Conservation (phyloP, 2,888 invertebrate species). For the Rapana venosa region DNA sequence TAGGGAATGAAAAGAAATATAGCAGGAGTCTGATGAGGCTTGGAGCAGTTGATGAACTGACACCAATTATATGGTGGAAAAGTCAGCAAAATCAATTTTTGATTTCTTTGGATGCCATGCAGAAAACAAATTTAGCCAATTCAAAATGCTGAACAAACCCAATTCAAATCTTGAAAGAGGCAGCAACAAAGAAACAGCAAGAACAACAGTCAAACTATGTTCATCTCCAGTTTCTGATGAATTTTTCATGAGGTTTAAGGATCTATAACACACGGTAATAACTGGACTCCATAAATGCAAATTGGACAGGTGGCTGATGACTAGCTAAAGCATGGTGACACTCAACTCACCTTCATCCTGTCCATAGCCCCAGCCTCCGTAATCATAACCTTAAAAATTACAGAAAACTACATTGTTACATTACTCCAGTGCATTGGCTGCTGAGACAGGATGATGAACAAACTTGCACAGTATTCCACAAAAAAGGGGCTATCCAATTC, state of each 20-base stretch:
- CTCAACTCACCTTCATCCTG: slow-evolving; percentile 64
- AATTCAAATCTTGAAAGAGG: neutral
- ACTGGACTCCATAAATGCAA: neutral
- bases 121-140: slow-evolving; percentile 7
- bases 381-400: slow-evolving; percentile 67
- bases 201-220: neutral
- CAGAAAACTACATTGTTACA: slow-evolving; percentile 46
- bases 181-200: neutral
- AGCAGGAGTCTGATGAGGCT: too few species aligned
- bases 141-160: slow-evolving; percentile 29
- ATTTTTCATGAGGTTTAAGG: neutral
- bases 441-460: slow-evolving; percentile 4
- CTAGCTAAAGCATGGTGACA: slow-evolving; percentile 40
- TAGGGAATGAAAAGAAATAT: too few species aligned
- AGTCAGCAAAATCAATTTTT: too few species aligned
- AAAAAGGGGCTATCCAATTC: neutral
- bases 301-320: slow-evolving; percentile 11
- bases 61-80: too few species aligned
- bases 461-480: neutral
- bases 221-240: neutral
- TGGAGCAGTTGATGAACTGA: too few species aligned
- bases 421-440: slow-evolving; percentile 45
- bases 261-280: neutral
- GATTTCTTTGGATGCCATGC: neutral
- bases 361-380: slow-evolving; percentile 67